Conservation (phyloP, 2,113 vertebrate genomes). For the Melozone crissalis region DNA sequence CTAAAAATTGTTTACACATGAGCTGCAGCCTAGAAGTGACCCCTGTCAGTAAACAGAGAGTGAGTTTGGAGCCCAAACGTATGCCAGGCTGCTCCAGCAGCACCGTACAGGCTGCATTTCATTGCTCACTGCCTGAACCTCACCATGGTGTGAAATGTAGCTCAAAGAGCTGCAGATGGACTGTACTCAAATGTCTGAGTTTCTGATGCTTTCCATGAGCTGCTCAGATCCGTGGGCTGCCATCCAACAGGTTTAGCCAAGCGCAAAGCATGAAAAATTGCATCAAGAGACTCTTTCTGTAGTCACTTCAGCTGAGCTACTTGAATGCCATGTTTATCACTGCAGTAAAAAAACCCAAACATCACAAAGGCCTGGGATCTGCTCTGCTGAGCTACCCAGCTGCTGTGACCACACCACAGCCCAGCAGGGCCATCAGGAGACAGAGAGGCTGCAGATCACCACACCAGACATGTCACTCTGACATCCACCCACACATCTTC, state of each 20-base stretch:
- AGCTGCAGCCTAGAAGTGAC: neutral
- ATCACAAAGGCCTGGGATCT: neutral
- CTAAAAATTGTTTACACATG: neutral
- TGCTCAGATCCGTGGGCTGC: neutral
- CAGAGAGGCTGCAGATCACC: neutral
- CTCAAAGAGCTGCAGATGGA: constrained; percentile 32
- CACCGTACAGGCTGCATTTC: neutral
- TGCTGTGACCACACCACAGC: neutral
- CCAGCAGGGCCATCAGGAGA: neutral
- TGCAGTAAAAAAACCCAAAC: neutral
- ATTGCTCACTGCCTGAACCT: neutral
- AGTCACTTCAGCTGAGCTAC: neutral
- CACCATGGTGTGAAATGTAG: neutral
- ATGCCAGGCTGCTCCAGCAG: neutral
- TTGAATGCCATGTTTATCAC: neutral
- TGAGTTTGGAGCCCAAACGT: neutral
- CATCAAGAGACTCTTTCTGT: constrained; percentile 4
- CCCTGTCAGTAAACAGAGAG: neutral
- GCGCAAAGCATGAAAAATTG: constrained; percentile 22
- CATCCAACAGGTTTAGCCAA: constrained; percentile 24
- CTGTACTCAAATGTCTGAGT: neutral
- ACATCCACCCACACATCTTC: neutral
- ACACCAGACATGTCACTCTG: neutral
- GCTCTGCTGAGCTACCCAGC: neutral
- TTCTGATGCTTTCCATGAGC: neutral